Base-by-base conservation (phyloP, 2,797 vertebrate genomes). In the Sebastolobus alascanus region DNA sequence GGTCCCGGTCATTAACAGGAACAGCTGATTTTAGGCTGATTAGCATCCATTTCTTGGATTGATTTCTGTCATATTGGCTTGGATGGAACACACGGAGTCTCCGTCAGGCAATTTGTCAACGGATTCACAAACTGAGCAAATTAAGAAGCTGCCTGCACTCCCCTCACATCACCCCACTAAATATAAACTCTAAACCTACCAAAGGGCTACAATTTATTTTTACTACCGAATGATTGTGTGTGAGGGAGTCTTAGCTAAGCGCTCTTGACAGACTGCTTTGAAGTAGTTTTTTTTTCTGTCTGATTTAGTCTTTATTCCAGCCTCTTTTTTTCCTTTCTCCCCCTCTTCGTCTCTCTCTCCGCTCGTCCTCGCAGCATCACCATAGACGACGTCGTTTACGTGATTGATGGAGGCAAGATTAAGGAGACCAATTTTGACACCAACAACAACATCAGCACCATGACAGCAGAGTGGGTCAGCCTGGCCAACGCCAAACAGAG, bases 341-440 rank as follows among this genome's bases (percentile, higher is more conserved):
- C 14, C 58, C 40, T 50, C 60, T 69, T 27, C 60, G 13, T 61
- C 72, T 25, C 79, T 25, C 79, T 59, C 43, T 8, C 50, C 50
- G 6, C 27, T 56, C 4, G 55, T 20, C 54, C 31, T 79, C 77
- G 14, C 94, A 99, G 99, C 90, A 99, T 99, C 91, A 99, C 99
- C 35, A 99, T 99, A 83, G 99, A 99, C 82, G 99, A 99, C 18
- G 97, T 99, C 0, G 98, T 99, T 61, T 98, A 94, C 20, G 98
- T 99, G 80, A 99, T 99, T 67, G 98, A 99, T 38, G 98, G 98
- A 75, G 98, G 99, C 6, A 99, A 99, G 84, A 99, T 99, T 79
- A 99, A 99, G 84, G 98, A 99, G 89, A 99, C 99, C 16, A 95
- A 99, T 94, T 99, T 98, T 74, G 99, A 99, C 94, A 98, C 97